These are phyloP conservation scores for Ceratotherium simum DNA, from an alignment of 2,113 vertebrate genomes.

Conservation along the genomic window DNA sequence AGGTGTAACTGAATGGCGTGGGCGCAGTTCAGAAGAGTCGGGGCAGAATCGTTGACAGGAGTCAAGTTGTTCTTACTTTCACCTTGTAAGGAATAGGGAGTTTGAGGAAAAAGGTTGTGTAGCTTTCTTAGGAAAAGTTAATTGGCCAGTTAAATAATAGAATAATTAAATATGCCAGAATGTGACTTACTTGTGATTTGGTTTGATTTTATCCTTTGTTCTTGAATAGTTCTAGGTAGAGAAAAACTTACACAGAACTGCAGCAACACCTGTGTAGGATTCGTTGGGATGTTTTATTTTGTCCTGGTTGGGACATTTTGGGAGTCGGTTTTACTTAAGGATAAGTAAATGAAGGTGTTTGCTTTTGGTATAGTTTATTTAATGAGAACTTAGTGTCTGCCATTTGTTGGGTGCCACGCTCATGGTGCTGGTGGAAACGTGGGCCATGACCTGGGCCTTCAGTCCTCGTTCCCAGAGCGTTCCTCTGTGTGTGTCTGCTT, in stretches of 20 bases:
- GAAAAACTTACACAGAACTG: no score
- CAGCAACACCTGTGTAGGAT: rapidly evolving
- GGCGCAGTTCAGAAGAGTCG: rapidly evolving
- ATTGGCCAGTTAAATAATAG: rapidly evolving
- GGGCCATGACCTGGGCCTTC: neutral
- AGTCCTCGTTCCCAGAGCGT: rapidly evolving
- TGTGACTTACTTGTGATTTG: rapidly evolving
- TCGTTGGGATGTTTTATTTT: rapidly evolving
- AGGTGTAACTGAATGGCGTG: rapidly evolving
- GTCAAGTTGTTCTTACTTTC: rapidly evolving
- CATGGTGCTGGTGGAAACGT: rapidly evolving
- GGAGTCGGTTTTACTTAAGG: neutral
- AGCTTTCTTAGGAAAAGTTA: neutral
- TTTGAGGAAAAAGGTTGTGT: neutral
- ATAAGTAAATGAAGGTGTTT: neutral
- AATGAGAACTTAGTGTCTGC: no score
- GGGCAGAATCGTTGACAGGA: neutral
- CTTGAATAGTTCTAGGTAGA: neutral
- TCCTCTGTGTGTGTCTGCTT: neutral
- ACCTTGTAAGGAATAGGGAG: neutral
- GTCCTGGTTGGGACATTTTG: neutral
- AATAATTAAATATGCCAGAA: rapidly evolving
- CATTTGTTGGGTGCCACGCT: rapidly evolving
- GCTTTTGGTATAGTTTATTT: neutral
- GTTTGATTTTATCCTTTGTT: neutral